A percentile compares a stretch with the other conserved stretches of the same genome.
phyloP scores from a whole-genome alignment of 1,140 invertebrate genomes.

The Scaptomyza hsui region DNA sequence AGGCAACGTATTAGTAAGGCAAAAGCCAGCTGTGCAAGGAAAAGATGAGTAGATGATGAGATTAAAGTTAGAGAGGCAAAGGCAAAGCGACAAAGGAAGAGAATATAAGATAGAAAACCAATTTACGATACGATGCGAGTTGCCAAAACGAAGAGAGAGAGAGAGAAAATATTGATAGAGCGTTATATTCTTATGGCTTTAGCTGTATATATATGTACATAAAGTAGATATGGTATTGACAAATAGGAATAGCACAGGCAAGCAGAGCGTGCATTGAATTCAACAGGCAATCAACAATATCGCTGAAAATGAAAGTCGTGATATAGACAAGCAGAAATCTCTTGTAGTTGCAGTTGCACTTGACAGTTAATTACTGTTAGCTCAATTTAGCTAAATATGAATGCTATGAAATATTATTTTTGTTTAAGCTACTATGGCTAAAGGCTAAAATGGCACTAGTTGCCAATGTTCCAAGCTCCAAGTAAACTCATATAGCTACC shows the following conservation, averaged over 20 bases:
- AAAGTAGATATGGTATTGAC: neutral
- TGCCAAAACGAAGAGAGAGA: neutral
- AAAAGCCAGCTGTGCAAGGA: slow-evolving; percentile 78
- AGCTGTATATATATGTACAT: neutral
- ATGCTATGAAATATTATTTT: slow-evolving; percentile 37
- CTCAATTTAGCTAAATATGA: slow-evolving; percentile 50
- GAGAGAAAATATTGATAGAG: slow-evolving; percentile 9
- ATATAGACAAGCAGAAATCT: slow-evolving; percentile 37
- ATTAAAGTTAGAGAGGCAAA: slow-evolving; percentile 34
- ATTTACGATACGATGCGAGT: slow-evolving; percentile 20
- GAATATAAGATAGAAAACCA: slow-evolving; percentile 30
- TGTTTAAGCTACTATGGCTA: slow-evolving; percentile 15
- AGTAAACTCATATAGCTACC: slow-evolving; percentile 59
- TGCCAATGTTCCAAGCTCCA: slow-evolving; percentile 37
- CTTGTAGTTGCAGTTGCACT: slow-evolving; percentile 18
- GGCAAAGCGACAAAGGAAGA: slow-evolving; percentile 23
- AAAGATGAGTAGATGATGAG: slow-evolving; percentile 55
- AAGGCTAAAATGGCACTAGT: slow-evolving; percentile 37
- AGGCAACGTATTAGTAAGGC: slow-evolving; percentile 73
- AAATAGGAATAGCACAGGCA: slow-evolving; percentile 24
- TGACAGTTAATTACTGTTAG: slow-evolving; percentile 27
- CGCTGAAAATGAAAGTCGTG: slow-evolving; percentile 53
- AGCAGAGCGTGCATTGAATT: slow-evolving; percentile 61
- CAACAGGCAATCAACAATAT: slow-evolving; percentile 58
- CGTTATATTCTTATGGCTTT: neutral